These are phyloP conservation scores for Drosophila mayaguana DNA, from an alignment of 2,888 invertebrate genomes.

Conservation along the genomic window DNA sequence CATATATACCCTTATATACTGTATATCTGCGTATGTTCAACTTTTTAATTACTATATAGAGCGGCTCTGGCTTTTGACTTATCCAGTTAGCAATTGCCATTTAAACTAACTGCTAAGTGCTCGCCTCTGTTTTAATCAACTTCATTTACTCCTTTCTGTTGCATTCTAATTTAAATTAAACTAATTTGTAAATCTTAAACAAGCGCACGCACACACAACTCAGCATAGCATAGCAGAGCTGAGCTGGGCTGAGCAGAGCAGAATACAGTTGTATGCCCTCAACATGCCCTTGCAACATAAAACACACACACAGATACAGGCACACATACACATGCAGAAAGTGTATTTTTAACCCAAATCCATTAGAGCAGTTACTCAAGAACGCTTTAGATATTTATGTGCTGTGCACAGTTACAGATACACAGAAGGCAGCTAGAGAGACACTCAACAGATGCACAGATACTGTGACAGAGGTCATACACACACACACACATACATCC, in stretches of 20 bases:
- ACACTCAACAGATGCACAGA: slow-evolving; percentile 36
- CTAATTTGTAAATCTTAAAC: slow-evolving; percentile 77
- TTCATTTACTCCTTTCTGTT: slow-evolving; percentile 31
- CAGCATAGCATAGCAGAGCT: background rate
- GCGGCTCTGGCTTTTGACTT: background rate
- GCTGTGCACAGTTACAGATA: slow-evolving; percentile 55
- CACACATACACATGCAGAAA: background rate
- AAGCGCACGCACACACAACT: slow-evolving; percentile 24
- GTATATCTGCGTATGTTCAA: background rate
- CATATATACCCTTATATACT: background rate
- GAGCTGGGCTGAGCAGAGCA: background rate
- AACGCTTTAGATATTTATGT: slow-evolving; percentile 79
- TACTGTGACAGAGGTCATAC: slow-evolving; percentile 23
- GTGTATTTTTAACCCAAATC: slow-evolving; percentile 82
- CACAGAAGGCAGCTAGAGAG: slow-evolving; percentile 19
- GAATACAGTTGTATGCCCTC: slow-evolving; percentile 63
- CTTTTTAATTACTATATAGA: slow-evolving; percentile 5
- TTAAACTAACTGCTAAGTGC: slow-evolving; percentile 68
- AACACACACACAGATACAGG: slow-evolving; percentile 18
- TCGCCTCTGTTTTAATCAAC: slow-evolving; percentile 16
- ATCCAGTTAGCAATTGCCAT: slow-evolving; percentile 58
- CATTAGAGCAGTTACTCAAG: slow-evolving; percentile 81
- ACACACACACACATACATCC: slow-evolving; percentile 8
- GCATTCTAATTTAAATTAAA: slow-evolving; percentile 76
- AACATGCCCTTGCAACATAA: slow-evolving; percentile 67